Base-by-base conservation (phyloP, 1,140 invertebrate species). In the Rhopalosiphum padi region DNA sequence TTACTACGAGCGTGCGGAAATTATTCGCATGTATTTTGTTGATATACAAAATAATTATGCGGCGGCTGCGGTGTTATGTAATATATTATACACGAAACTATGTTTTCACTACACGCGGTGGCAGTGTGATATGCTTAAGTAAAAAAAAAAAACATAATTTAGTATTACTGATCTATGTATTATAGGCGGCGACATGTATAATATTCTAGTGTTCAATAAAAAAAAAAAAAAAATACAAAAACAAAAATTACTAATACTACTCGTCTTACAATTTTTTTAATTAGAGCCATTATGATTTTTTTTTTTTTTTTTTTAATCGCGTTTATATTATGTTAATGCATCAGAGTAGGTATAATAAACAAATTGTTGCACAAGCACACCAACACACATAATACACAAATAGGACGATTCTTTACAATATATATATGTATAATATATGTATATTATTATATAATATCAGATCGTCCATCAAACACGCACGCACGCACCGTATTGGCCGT, bases 401-500 rank as follows among this genome's bases (percentile, higher is more conserved):
- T 90, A 15, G 6, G 37, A 60, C 48, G 21, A 90, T 9, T 46
- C 86, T 46, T 30, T 85, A 85, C 4, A 83, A 23, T 86, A 90
- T 55, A 41, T 37, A 82, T 83, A 23, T 43, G 8, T 41, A 25
- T 41, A 37, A 37, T 35, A 37, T 37, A 37, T 22, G 22, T 83
- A 41, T 85, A 60, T 60, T n/a, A 46, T 87, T 46, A n/a, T n/a
- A 35, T 48, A 25, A 37, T 48, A 60, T 90, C 53, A 77, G 88
- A 11, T 90, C 37, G 46, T 89, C 87, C 51, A 89, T 53, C 86
- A 41, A 55, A 37, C 88, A 60, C 89, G 89, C 53, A 43, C 46
- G 23, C 91, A 93, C 91, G 82, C 91, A 93, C 91, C 91, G 91
- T 93, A 93, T 93, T 93, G 68, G 48, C 91, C 22, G 18, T 21